These are phyloP conservation scores for Eulemur coronatus DNA, from an alignment of 2,797 vertebrate genomes.

Conservation along the genomic window DNA sequence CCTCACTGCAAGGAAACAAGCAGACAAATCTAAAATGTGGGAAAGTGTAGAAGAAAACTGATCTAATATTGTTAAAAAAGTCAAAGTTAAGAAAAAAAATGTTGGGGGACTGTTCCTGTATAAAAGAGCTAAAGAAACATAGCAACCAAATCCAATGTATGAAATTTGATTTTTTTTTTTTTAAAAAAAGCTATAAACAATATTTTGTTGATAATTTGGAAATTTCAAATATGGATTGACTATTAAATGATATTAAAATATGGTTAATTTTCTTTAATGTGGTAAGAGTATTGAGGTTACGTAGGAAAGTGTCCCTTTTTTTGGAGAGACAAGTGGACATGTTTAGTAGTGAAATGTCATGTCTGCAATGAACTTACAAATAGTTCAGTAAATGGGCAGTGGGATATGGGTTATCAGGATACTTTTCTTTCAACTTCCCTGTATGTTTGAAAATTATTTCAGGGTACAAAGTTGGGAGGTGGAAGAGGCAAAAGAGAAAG, in stretches of 20 bases:
- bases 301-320: not conserved
- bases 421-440: not conserved
- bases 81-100: not conserved
- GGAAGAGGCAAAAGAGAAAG: not conserved
- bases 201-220: not conserved
- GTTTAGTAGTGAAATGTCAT: not conserved
- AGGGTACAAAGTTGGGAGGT: not conserved
- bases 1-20: not conserved
- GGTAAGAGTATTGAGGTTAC: not conserved
- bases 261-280: not conserved
- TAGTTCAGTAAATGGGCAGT: not conserved
- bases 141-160: not conserved
- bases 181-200: not conserved
- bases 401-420: not conserved
- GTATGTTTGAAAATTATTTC: not conserved
- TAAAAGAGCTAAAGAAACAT: not conserved
- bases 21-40: not conserved
- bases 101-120: not conserved
- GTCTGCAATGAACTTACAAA: not conserved
- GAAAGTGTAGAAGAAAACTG: not conserved
- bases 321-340: not conserved
- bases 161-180: not conserved
- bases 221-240: not conserved
- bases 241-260: not conserved
- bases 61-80: not conserved